Evolutionary conservation across 2,113 vertebrate genomes (phyloP).

Genomic region (Saiga tatarica): DNA sequence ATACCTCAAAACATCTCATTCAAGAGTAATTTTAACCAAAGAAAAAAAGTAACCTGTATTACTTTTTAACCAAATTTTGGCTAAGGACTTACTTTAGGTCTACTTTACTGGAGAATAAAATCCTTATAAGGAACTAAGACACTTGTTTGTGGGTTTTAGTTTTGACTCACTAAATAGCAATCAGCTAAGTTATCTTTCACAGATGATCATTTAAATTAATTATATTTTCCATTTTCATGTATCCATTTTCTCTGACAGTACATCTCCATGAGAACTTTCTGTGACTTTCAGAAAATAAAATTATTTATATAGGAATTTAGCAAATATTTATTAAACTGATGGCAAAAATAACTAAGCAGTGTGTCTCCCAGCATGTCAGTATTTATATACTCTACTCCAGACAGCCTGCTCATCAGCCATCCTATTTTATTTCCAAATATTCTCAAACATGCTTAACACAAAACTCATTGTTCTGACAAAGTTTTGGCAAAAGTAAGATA

Average conservation of each 20-base stretch:
- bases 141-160: background rate
- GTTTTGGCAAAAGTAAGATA: background rate
- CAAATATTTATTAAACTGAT: constrained; percentile 23
- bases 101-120: background rate
- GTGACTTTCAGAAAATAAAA: background rate
- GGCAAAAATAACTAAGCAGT: background rate
- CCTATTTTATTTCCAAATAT: constrained; percentile 32
- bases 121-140: background rate
- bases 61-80: background rate
- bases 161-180: background rate
- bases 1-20: background rate
- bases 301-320: background rate
- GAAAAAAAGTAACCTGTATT: background rate
- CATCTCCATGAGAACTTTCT: background rate
- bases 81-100: background rate
- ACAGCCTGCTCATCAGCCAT: background rate
- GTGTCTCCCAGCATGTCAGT: background rate
- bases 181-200: background rate
- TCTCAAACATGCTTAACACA: background rate
- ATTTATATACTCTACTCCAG: background rate
- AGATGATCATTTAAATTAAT: background rate
- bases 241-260: background rate
- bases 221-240: background rate
- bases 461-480: background rate
- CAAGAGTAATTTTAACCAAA: background rate